phyloP scores from a whole-genome alignment of 2,797 vertebrate genomes.

The Hirundo rustica region DNA sequence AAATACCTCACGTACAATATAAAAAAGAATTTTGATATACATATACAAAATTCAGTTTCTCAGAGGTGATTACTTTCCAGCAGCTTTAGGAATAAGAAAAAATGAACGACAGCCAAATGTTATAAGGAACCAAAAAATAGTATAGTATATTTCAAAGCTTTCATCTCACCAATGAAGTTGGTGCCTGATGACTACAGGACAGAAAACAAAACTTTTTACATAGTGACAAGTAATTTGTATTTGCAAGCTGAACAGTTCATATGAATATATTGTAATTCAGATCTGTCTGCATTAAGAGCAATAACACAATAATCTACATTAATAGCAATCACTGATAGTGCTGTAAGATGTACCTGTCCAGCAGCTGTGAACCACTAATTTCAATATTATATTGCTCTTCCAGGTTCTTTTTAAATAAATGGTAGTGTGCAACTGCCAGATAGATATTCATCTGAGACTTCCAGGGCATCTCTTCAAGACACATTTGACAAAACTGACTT shows the following conservation, averaged over 20 bases:
- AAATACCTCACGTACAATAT: background rate
- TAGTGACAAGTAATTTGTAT: background rate
- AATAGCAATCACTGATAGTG: background rate
- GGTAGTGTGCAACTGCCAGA: constrained; percentile 80
- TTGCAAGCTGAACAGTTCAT: background rate
- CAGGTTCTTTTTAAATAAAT: constrained; percentile 76
- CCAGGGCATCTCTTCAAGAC: constrained; percentile 86
- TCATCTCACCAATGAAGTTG: background rate
- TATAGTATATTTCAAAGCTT: background rate
- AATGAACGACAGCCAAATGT: background rate
- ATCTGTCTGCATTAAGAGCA: background rate
- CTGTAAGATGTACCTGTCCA: constrained; percentile 78
- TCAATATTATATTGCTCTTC: constrained; percentile 56
- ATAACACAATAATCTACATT: background rate
- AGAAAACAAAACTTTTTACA: background rate
- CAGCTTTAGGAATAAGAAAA: background rate
- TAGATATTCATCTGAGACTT: constrained; percentile 84
- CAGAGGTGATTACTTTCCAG: background rate
- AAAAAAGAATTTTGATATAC: background rate
- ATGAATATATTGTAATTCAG: background rate
- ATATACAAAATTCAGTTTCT: background rate
- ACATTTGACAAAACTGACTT: constrained; percentile 74
- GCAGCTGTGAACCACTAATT: background rate
- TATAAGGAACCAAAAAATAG: background rate
- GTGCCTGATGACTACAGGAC: background rate